phyloP scores from a whole-genome alignment of 2,888 invertebrate genomes.

The Neoscelio sp. region DNA sequence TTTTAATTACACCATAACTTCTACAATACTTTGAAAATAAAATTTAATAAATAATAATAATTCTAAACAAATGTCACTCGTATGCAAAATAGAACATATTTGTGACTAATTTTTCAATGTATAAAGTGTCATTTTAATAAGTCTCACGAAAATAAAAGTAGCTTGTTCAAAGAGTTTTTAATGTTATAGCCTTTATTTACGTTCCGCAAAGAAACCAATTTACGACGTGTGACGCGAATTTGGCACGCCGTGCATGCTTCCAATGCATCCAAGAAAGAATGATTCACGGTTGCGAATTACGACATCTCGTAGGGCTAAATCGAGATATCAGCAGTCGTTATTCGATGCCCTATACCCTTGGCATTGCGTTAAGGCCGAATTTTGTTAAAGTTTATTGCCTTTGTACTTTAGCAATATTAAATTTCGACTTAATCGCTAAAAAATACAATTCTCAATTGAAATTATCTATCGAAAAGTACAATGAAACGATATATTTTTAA shows the following conservation, averaged over 20 bases:
- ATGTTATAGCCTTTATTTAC: constrained; percentile 55
- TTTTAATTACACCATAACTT: too few species aligned
- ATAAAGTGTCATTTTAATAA: constrained; percentile 2
- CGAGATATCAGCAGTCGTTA: constrained; percentile 64
- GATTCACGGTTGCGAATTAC: constrained; percentile 69
- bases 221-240: constrained; percentile 61
- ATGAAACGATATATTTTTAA: too few species aligned
- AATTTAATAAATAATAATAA: too few species aligned
- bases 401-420: constrained; percentile 6
- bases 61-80: too few species aligned
- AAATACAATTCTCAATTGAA: too few species aligned
- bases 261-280: constrained; percentile 62
- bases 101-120: not conserved
- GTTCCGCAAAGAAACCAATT: constrained; percentile 62
- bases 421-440: not conserved
- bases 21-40: too few species aligned
- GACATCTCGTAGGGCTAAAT: constrained; percentile 71
- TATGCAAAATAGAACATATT: too few species aligned
- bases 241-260: constrained; percentile 54
- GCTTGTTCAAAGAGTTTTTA: constrained; percentile 27
- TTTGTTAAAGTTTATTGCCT: constrained; percentile 58
- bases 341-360: constrained; percentile 75
- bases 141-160: constrained; percentile 38
- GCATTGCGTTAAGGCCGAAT: constrained; percentile 68
- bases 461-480: too few species aligned